These are phyloP conservation scores for Bucco capensis DNA, from an alignment of 2,113 vertebrate genomes.

Conservation along the genomic window DNA sequence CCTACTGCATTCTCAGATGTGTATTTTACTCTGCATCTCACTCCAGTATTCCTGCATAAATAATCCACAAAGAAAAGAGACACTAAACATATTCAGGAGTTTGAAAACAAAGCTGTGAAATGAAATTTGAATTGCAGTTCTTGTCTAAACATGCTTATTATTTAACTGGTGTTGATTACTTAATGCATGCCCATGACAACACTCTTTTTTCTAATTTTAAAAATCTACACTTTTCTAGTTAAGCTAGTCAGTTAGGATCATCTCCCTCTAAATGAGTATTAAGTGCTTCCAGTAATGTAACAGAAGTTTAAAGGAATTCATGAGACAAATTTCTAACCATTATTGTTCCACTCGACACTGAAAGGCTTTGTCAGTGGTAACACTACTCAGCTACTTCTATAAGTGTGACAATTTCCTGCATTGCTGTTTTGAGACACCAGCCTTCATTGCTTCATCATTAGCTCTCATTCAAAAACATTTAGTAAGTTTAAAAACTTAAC, in stretches of 20 bases:
- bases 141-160: not conserved
- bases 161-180: not conserved
- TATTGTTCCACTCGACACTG: not conserved
- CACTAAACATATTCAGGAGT: not conserved
- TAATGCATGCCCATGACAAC: not conserved
- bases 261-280: not conserved
- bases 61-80: not conserved
- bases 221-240: not conserved
- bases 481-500: not conserved
- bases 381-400: not conserved
- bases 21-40: not conserved
- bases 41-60: not conserved
- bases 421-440: not conserved
- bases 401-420: not conserved
- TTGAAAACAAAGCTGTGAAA: not conserved
- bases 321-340: not conserved
- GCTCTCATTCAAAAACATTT: not conserved
- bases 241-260: not conserved
- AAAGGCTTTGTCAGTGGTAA: not conserved
- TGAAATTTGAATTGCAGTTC: not conserved
- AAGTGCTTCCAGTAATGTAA: not conserved
- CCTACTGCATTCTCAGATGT: not conserved
- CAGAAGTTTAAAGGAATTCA: not conserved
- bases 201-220: not conserved
- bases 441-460: not conserved